Base-by-base conservation (phyloP, 2,113 vertebrate species). In the Gasterosteus nipponicus region DNA sequence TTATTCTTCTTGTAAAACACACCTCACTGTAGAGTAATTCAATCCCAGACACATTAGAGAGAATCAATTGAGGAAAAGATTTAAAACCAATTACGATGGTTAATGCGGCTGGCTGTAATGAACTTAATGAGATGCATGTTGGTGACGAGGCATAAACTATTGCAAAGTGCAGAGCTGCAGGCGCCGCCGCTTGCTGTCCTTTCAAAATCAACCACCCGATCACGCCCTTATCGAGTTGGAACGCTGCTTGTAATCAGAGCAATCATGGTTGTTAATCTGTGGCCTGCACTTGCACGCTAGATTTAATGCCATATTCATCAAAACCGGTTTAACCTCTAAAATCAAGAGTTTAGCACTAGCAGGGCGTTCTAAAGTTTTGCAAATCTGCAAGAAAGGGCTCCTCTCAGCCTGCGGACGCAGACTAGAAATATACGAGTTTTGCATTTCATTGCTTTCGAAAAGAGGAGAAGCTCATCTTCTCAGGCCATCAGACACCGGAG, bases 41-140 rank as follows among this genome's bases (percentile, higher is more conserved):
- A 84, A 81, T 83, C 61, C 49, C 73, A 83, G 65, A 74, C 39
- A 41, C 38, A 73, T 81, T 85, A 73, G 72, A 77, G 44, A 3
- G 18, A 75, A 86, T 73, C 31, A 58, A 62, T 85, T 86, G 60
- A 59, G 41, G 49, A 62, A 49, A 49, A 59, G 73, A 76, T 79
- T 77, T 59, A 85, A 85, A 90, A 58, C 69, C 72, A 78, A 84
- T 76, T 73, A 79, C 49, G 38, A 59, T 19, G 58, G 39, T 59
- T 75, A 61, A 64, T 70, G 42, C 14, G 42, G 53, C 41, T 78
- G 56, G 38, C 54, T 53, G 41, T 75, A 63, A 81, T 78, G n/a
- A 86, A 85, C 16, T 29, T 69, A 85, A 90, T 82, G 74, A 81
- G 72, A 88, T 33, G 44, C 41, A 29, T 61, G 66, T 86, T 74